These are phyloP conservation scores for Dynastes maya DNA, from an alignment of 2,888 invertebrate species.

Conservation along the genomic window DNA sequence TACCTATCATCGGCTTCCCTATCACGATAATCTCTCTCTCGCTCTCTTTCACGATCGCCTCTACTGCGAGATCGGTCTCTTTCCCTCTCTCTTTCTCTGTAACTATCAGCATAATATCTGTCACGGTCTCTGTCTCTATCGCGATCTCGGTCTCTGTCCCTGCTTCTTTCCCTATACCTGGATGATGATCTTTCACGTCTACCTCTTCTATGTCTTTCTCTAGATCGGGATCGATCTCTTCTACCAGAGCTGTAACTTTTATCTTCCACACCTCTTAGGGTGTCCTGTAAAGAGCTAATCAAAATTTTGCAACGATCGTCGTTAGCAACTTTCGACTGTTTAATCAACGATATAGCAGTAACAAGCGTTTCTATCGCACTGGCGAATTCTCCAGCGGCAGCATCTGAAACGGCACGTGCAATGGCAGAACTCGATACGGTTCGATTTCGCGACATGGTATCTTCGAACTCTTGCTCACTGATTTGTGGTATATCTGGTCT, in stretches of 20 bases:
- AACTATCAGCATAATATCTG: conserved; percentile 71
- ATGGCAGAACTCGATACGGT: conserved; percentile 99
- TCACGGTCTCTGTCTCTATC: conserved; percentile 72
- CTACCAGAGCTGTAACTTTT: conserved; percentile 92
- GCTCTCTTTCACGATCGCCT: conserved; percentile 75
- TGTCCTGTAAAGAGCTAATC: conserved; percentile 96
- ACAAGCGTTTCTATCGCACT: conserved; percentile 99
- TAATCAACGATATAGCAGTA: conserved; percentile 98
- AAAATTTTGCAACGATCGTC: conserved; percentile 99
- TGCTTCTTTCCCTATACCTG: conserved; percentile 73
- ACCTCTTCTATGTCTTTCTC: conserved; percentile 68
- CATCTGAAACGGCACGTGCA: conserved; percentile 96
- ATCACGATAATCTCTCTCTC: conserved; percentile 82
- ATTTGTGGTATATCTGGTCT: conserved; percentile 77
- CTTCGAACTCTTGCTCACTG: conserved; percentile 97
- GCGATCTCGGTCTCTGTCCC: conserved; percentile 75
- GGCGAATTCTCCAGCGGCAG: conserved; percentile 97
- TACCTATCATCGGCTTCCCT: conserved; percentile 86
- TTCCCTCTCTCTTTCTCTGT: conserved; percentile 75
- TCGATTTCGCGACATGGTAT: conserved; percentile 96
- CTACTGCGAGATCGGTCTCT: conserved; percentile 88
- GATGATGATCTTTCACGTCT: conserved; percentile 69
- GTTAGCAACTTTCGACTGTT: conserved; percentile 93
- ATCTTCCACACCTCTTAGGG: conserved; percentile 96
- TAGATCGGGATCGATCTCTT: conserved; percentile 73